Percentiles rank a stretch among this genome's conserved stretches.
Conservation (phyloP, 30 jellyfish, hydroid and myxozoan species). For the Cassiopea andromeda region DNA sequence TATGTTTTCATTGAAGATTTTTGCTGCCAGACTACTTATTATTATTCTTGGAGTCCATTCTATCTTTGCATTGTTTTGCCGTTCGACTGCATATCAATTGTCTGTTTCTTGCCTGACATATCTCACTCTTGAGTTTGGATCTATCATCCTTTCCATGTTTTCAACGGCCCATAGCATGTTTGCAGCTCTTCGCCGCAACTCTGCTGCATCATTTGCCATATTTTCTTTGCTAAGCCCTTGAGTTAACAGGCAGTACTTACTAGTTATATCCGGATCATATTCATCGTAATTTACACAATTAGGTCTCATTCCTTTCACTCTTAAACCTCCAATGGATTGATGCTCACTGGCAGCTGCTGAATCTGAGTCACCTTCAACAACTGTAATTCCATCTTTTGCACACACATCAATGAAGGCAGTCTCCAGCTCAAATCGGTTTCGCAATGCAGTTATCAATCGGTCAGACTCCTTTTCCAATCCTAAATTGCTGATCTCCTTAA, state of each 20-base stretch:
- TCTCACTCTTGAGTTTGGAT: conserved; percentile 80
- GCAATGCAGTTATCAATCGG: conserved; percentile 37
- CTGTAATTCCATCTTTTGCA: conserved; percentile 58
- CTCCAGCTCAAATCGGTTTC: conserved; percentile 72
- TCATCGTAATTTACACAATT: conserved; percentile 65
- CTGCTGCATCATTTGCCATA: conserved; percentile 79
- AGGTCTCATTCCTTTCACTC: conserved; percentile 68
- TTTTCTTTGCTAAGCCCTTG: conserved; percentile 46
- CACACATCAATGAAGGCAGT: conserved; percentile 48
- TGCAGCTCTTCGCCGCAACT: conserved; percentile 72
- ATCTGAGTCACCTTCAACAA: conserved; percentile 58
- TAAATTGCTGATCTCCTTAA: conserved; percentile 44
- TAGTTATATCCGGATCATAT: conserved; percentile 70
- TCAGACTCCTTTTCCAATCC: conserved; percentile 57
- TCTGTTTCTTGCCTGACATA: conserved; percentile 68
- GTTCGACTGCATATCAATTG: neutral
- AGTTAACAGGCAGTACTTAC: conserved; percentile 59
- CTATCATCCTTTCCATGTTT: conserved; percentile 83
- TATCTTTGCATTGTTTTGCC: no score
- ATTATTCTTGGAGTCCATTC: no score
- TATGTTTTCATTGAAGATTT: no score
- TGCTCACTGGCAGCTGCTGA: conserved; percentile 45
- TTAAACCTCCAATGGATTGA: conserved; percentile 74
- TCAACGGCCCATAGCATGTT: conserved; percentile 76
- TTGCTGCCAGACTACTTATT: no score